A percentile compares a stretch with the other conserved stretches of the same genome.
Evolutionary conservation across 2,888 invertebrate genomes (phyloP).

Genomic region (Neria commutata): DNA sequence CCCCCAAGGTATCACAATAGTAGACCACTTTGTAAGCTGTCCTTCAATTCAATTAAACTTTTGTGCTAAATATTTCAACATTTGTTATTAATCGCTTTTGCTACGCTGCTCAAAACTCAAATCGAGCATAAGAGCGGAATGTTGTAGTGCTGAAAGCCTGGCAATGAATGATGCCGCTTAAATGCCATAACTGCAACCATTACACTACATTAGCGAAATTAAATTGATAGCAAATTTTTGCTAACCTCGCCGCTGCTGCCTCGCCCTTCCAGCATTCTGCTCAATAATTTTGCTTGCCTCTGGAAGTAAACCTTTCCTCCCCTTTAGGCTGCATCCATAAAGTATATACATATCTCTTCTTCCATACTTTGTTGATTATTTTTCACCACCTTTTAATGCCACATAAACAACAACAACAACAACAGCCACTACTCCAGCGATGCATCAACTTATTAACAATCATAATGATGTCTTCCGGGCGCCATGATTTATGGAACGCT

Average conservation of each 20-base stretch:
- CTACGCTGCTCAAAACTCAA: background rate
- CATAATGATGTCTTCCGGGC: constrained; percentile 34
- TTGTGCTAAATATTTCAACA: constrained; percentile 5
- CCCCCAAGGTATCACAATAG: no score
- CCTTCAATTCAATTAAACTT: constrained; percentile 1
- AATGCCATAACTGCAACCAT: constrained; percentile 32
- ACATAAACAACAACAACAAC: constrained; percentile 8
- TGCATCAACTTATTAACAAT: constrained; percentile 30
- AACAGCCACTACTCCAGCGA: background rate
- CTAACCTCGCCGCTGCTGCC: constrained; percentile 5
- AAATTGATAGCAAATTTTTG: constrained; percentile 43
- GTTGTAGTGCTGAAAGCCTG: background rate
- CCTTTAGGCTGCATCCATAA: background rate
- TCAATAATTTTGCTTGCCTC: no score
- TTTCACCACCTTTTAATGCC: constrained; percentile 40
- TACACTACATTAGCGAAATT: constrained; percentile 59
- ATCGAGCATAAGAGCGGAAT: constrained; percentile 1
- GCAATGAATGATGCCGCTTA: background rate
- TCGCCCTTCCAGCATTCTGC: constrained; percentile 31
- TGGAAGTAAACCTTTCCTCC: background rate
- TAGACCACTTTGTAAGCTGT: no score
- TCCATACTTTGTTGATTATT: background rate
- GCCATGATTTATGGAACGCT: constrained; percentile 44
- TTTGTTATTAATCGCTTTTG: constrained; percentile 8
- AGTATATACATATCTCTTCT: constrained; percentile 10